These are phyloP conservation scores for Oppia nitens DNA, from an alignment of 1,140 invertebrate genomes.

Conservation along the genomic window DNA sequence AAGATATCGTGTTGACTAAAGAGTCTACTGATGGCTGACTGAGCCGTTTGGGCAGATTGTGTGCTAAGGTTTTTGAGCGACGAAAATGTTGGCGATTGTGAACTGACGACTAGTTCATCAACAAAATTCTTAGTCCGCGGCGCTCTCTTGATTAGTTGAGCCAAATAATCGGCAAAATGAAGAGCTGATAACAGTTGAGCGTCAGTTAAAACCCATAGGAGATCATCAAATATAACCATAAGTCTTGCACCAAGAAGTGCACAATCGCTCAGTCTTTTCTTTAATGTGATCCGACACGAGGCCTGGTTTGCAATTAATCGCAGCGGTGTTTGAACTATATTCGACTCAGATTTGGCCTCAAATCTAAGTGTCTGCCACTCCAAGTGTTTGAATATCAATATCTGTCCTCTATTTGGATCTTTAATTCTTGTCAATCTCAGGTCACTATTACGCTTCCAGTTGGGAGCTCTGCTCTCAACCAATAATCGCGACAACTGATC, in stretches of 20 bases:
- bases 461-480: slow-evolving; percentile 79
- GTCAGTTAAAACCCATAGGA: slow-evolving; percentile 95
- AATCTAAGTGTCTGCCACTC: slow-evolving; percentile 91
- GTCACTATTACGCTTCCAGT: slow-evolving; percentile 66
- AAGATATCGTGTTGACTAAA: slow-evolving; percentile 81
- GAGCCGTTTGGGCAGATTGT: slow-evolving; percentile 1
- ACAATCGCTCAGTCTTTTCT: slow-evolving; percentile 83
- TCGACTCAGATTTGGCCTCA: slow-evolving; percentile 46
- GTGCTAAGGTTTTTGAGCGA: not conserved
- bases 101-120: not conserved
- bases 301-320: slow-evolving; percentile 85
- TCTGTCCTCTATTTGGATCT: slow-evolving; percentile 63
- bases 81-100: not conserved
- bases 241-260: slow-evolving; percentile 77
- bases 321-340: slow-evolving; percentile 61
- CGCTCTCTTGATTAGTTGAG: slow-evolving; percentile 10
- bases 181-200: slow-evolving; percentile 81
- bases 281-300: slow-evolving; percentile 84
- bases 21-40: slow-evolving; percentile 27
- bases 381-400: slow-evolving; percentile 93
- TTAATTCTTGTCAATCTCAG: slow-evolving; percentile 75
- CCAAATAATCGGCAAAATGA: slow-evolving; percentile 15
- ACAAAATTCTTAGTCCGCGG: slow-evolving; percentile 14
- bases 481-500: slow-evolving; percentile 71
- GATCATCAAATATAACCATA: slow-evolving; percentile 80